Conservation (phyloP, 1,140 invertebrate genomes). For the Agrilus planipennis region DNA sequence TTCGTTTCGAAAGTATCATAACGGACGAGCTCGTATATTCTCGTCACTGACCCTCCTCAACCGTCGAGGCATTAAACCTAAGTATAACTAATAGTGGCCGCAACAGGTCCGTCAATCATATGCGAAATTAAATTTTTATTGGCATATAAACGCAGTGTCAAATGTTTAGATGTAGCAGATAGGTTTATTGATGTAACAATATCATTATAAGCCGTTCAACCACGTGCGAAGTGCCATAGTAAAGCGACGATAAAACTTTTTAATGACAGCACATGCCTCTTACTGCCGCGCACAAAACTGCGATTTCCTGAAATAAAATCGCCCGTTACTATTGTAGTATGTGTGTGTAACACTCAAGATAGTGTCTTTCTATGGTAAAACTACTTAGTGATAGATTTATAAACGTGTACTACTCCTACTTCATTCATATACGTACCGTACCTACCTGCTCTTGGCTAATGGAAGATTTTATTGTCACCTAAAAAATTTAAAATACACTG, state of each 20-base stretch:
- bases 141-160: slow-evolving; percentile 32
- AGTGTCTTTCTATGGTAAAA: no score
- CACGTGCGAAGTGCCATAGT: slow-evolving; percentile 31
- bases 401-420: no score
- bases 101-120: slow-evolving; percentile 31
- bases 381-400: no score
- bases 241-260: slow-evolving; percentile 33
- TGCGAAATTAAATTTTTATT: slow-evolving; percentile 34
- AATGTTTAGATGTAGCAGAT: slow-evolving; percentile 32
- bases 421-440: no score
- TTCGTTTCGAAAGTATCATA: no score
- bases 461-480: no score
- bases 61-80: slow-evolving; percentile 9
- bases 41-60: slow-evolving; percentile 14
- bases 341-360: no score
- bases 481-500: no score
- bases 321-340: not conserved
- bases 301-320: slow-evolving; percentile 3
- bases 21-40: no score
- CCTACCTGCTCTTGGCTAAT: no score
- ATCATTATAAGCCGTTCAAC: slow-evolving; percentile 30
- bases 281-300: slow-evolving; percentile 3
- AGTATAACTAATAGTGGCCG: slow-evolving; percentile 21
- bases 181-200: slow-evolving; percentile 34
- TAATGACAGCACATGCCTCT: slow-evolving; percentile 26